These are phyloP conservation scores for Trachelipus rathkii DNA, from an alignment of 1,140 invertebrate species.

Conservation along the genomic window DNA sequence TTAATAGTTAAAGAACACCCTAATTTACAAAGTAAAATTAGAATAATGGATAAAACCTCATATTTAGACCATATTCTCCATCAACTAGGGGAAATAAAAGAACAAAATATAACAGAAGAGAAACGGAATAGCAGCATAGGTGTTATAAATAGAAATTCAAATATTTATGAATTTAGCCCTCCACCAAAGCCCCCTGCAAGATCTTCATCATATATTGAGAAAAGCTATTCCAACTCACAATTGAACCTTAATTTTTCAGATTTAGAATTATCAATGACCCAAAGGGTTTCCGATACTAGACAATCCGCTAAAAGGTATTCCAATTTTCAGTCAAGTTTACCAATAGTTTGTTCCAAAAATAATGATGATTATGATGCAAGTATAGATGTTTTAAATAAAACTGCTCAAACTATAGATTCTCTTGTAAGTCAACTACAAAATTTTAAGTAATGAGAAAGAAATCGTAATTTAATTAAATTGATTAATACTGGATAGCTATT, in stretches of 20 bases:
- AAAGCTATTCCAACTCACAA: neutral
- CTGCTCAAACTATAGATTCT: slow-evolving; percentile 1
- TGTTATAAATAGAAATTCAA: too few relatives aligned
- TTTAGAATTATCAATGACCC: too few relatives aligned
- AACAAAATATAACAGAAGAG: neutral
- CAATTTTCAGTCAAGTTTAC: neutral
- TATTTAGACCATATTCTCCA: neutral
- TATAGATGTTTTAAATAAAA: slow-evolving; percentile 1
- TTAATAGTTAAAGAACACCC: neutral
- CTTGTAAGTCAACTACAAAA: neutral
- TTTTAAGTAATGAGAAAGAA: neutral
- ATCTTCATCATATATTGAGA: neutral
- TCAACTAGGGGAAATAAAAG: neutral
- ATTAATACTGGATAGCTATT: too few relatives aligned
- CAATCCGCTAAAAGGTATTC: neutral
- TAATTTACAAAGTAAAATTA: neutral
- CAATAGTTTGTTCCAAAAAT: too few relatives aligned
- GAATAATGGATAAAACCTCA: neutral
- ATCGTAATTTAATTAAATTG: too few relatives aligned
- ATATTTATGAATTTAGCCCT: neutral
- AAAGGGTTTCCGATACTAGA: too few relatives aligned
- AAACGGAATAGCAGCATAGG: too few relatives aligned
- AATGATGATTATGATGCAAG: neutral
- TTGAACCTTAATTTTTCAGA: too few relatives aligned
- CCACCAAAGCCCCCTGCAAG: neutral